Percentiles rank a stretch among this genome's conserved stretches.
Evolutionary conservation across 2,888 invertebrate genomes (phyloP).

Genomic region (Lepeophtheirus nordmannii): DNA sequence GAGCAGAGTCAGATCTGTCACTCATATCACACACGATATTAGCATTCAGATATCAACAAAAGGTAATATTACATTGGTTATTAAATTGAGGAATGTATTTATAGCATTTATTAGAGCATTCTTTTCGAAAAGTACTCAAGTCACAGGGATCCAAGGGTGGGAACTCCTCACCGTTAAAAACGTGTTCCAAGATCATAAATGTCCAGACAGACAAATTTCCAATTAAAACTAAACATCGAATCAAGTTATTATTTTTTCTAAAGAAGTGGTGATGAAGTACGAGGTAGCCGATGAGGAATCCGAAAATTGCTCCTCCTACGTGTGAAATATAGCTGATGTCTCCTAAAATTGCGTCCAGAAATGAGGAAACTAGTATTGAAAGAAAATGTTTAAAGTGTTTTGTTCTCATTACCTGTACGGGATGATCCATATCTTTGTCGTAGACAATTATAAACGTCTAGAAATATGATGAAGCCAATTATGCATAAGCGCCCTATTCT

Average conservation of each 20-base stretch:
- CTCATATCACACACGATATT: no score
- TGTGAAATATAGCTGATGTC: conserved; percentile 2
- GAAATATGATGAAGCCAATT: background rate
- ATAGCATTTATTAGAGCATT: background rate
- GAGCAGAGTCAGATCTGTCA: no score
- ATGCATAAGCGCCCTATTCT: background rate
- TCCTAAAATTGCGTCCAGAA: background rate
- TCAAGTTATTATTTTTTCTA: background rate
- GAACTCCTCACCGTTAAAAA: background rate
- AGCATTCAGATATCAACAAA: background rate
- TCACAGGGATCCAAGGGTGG: background rate
- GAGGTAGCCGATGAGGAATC: background rate
- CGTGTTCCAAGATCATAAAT: background rate
- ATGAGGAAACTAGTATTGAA: background rate
- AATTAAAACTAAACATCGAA: background rate
- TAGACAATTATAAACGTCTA: background rate
- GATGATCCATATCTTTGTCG: conserved; percentile 2
- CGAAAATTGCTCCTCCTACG: background rate
- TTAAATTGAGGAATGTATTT: background rate
- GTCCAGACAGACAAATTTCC: background rate
- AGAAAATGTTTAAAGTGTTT: background rate
- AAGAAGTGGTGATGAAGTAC: background rate
- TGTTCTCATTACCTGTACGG: background rate
- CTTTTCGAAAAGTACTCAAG: background rate
- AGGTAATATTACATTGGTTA: background rate